A percentile compares a stretch with the other conserved stretches of the same genome.
Evolutionary conservation across 2,888 invertebrate genomes (phyloP).

Genomic region (Orthonychiurus folsomi): DNA sequence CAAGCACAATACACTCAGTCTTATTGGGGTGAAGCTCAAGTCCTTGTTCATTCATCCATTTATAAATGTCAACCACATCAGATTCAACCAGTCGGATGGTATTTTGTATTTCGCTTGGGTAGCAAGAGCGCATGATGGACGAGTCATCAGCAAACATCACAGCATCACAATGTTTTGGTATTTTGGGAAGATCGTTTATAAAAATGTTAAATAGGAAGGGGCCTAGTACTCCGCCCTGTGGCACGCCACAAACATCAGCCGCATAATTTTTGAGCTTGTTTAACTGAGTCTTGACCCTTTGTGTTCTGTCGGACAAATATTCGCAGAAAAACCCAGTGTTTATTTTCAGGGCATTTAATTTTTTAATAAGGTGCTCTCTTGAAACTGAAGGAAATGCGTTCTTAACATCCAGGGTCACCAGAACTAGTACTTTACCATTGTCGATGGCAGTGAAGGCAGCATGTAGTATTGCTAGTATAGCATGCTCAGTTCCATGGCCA

Average conservation of each 20-base stretch:
- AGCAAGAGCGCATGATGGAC: background rate
- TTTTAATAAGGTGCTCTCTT: background rate
- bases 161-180: background rate
- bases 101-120: background rate
- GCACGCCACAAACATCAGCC: conserved; percentile 1
- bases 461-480: background rate
- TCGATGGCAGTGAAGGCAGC: background rate
- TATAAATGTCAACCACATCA: background rate
- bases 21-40: background rate
- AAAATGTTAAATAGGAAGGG: conserved; percentile 7
- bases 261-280: background rate
- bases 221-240: background rate
- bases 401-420: background rate
- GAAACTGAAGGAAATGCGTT: background rate
- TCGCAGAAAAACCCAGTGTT: background rate
- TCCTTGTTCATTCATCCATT: background rate
- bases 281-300: background rate
- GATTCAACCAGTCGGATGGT: background rate
- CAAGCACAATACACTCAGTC: background rate
- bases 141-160: background rate
- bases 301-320: background rate
- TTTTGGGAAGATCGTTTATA: conserved; percentile 2
- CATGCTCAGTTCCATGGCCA: background rate
- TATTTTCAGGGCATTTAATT: background rate
- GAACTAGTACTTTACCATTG: background rate